phyloP scores from a whole-genome alignment of 30 jellyfish, hydroid and myxozoan species.

The Morbakka virulenta region DNA sequence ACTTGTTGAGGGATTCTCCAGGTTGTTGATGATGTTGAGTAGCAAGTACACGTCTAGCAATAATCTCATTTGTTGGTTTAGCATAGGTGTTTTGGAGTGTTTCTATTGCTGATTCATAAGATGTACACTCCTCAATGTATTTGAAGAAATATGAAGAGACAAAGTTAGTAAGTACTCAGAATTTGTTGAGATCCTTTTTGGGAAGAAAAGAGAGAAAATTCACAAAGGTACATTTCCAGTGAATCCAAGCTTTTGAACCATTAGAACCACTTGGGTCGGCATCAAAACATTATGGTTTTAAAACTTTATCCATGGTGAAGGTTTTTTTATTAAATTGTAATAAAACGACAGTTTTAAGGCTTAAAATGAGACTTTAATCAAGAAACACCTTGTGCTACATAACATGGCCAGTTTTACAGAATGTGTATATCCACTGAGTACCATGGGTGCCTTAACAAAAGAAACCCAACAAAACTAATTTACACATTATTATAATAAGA shows the following conservation, averaged over 20 bases:
- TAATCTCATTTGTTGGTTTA: conserved; percentile 25
- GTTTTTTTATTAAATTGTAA: too few relatives aligned
- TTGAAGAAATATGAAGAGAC: conserved; percentile 2
- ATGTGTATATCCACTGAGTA: too few relatives aligned
- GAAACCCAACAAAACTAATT: too few relatives aligned
- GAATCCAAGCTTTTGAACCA: conserved; percentile 22
- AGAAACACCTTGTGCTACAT: too few relatives aligned
- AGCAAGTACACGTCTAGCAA: conserved; percentile 23
- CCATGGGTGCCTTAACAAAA: too few relatives aligned
- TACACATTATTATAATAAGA: too few relatives aligned
- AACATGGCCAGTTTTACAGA: too few relatives aligned
- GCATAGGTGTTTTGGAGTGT: conserved; percentile 9
- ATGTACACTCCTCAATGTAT: conserved; percentile 3
- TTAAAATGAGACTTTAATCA: too few relatives aligned
- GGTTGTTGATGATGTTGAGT: conserved; percentile 37
- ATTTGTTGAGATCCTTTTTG: neutral
- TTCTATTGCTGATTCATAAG: conserved; percentile 33
- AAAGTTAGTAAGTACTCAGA: conserved; percentile 12
- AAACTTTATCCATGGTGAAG: conserved; percentile 15
- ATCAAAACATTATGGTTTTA: conserved; percentile 11
- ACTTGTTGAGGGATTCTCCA: conserved; percentile 51
- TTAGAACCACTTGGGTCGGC: conserved; percentile 27
- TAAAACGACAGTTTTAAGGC: too few relatives aligned
- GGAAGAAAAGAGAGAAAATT: neutral
- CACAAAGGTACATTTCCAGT: conserved; percentile 22